Base-by-base conservation (phyloP, 2,797 vertebrate genomes). In the Brachyrhaphis roseni region DNA sequence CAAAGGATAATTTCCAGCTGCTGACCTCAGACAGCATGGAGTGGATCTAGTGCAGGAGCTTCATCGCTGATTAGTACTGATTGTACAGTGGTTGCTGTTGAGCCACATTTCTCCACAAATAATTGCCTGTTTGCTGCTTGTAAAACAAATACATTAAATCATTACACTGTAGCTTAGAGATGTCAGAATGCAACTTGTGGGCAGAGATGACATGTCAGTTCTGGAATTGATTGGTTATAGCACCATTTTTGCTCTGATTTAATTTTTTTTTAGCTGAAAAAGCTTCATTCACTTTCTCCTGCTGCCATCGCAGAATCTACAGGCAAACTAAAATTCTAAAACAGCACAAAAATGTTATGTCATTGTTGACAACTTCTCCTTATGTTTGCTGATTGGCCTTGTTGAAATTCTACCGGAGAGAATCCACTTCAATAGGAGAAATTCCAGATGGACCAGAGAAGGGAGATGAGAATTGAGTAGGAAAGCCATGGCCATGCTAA, bases 1-100 rank as follows among this genome's bases (percentile, higher is more conserved):
- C 3, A 18, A 39, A 78, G 72, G 78, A 46, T 78, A 51, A 31
- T 75, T 36, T 18, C 75, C 78, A 75, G 75, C 72, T 72, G 72
- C 36, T 72, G 72, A 75, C 46, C 53, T 68, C 36, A 31, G 18
- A 53, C 7, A 11, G 70, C 77, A 47, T n/a, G 51, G 20, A 68
- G 36, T 41, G 39, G 20, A 26, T 26, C 64, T 41, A 26, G 0
- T 13, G 36, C 55, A 2, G n/a, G 11, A 70, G 59, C 45, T 15
- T 77, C 47, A 28, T n/a, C 34, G n/a, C 15, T 68, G 66, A 68
- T 76, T 59, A 43, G 39, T 34, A 20, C 28, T 23, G 23, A 55
- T 20, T 47, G 71, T 31, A n/a, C 49, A 15, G 4, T n/a, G 53
- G 45, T 31, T 13, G 43, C 8, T 23, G 18, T 41, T 68, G 64